Conservation (phyloP, 1,140 invertebrate species). For the Paralvinella palmiformis region DNA sequence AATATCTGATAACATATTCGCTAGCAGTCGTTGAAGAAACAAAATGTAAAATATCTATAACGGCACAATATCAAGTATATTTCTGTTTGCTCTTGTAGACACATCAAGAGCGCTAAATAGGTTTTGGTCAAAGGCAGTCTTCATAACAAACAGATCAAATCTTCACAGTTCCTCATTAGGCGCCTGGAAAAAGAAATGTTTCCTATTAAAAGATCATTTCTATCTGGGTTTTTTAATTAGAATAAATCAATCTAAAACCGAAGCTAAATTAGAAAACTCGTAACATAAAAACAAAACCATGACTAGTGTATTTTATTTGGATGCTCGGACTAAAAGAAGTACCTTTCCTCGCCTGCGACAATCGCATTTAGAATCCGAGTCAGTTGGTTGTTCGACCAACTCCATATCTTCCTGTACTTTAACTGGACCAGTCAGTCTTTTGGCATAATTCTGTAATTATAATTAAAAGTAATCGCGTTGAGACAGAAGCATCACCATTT, state of each 20-base stretch:
- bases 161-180: too few relatives aligned
- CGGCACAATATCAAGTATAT: too few relatives aligned
- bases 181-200: too few relatives aligned
- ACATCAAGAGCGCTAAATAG: too few relatives aligned
- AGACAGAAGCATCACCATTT: too few relatives aligned
- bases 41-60: too few relatives aligned
- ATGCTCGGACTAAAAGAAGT: background rate
- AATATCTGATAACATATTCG: too few relatives aligned
- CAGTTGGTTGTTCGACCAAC: constrained; percentile 59
- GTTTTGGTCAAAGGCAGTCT: too few relatives aligned
- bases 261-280: background rate
- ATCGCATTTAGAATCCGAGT: constrained; percentile 53
- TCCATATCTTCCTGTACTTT: constrained; percentile 67
- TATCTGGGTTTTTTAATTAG: background rate
- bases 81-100: too few relatives aligned
- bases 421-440: constrained; percentile 58
- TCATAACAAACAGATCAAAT: too few relatives aligned
- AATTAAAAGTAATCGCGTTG: constrained; percentile 31
- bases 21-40: too few relatives aligned
- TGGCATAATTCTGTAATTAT: constrained; percentile 66
- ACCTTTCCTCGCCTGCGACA: constrained; percentile 42
- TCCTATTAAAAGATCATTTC: background rate
- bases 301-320: too few relatives aligned
- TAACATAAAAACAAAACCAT: background rate
- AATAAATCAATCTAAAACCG: background rate